Evolutionary conservation across 2,888 invertebrate genomes (phyloP).

Genomic region (Acanthoscelides obtectus): DNA sequence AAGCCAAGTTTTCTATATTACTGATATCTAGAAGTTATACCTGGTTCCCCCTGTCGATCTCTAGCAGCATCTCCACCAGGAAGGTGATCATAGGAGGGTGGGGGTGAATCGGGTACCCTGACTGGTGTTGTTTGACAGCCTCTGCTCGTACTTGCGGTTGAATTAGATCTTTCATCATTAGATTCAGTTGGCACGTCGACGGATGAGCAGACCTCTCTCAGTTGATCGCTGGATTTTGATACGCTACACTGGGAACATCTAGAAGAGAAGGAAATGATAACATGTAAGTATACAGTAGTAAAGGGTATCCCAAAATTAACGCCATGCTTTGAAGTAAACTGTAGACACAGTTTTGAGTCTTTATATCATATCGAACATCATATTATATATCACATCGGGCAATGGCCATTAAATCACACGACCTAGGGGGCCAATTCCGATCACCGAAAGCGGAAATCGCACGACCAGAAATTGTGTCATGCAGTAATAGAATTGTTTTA

Average conservation of each 20-base stretch:
- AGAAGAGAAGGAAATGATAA: not conserved
- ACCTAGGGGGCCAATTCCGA: no score
- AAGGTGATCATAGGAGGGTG: constrained; percentile 26
- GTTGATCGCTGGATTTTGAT: constrained; percentile 1
- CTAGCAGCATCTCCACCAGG: not conserved
- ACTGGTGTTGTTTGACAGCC: constrained; percentile 23
- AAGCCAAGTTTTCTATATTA: no score
- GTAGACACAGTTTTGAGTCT: no score
- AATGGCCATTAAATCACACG: no score
- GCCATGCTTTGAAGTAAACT: no score
- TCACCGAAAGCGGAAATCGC: no score
- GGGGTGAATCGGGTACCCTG: constrained; percentile 30
- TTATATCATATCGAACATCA: no score
- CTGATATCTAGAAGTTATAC: not conserved
- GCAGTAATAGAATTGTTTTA: no score
- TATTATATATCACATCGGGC: no score
- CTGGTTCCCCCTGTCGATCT: not conserved
- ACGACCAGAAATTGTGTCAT: no score
- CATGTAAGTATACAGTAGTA: no score
- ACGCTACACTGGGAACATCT: constrained; percentile 11
- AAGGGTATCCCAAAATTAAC: no score
- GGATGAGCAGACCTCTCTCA: not conserved
- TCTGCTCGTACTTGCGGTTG: constrained; percentile 19
- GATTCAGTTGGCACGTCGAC: constrained; percentile 1
- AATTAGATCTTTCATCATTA: constrained; percentile 1